phyloP scores from a whole-genome alignment of 2,888 invertebrate species.

The Lepetodrilus schrolli region DNA sequence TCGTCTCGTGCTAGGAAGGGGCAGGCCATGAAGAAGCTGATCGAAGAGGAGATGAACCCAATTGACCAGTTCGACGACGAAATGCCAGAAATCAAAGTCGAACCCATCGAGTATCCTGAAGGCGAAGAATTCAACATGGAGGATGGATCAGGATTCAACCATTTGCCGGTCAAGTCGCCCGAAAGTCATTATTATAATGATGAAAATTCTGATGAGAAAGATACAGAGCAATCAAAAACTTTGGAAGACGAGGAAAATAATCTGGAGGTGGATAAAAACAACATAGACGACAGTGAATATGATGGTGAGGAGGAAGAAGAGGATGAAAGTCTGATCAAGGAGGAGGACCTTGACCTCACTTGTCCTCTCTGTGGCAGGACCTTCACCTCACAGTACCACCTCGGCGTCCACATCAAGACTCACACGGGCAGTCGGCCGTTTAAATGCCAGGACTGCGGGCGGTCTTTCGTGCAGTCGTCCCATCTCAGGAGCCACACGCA shows the following conservation, averaged over 20 bases:
- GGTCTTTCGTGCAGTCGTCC: neutral
- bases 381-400: neutral
- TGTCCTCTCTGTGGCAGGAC: neutral
- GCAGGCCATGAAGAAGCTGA: neutral
- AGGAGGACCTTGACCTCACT: neutral
- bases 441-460: neutral
- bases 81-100: neutral
- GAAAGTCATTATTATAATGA: no score
- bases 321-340: neutral
- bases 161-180: no score
- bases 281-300: neutral
- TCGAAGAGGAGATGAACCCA: constrained; percentile 17
- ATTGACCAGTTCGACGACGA: neutral
- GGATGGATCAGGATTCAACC: neutral
- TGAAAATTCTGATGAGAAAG: no score
- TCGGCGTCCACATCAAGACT: neutral
- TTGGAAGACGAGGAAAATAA: no score
- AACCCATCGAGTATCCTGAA: neutral
- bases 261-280: no score
- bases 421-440: neutral
- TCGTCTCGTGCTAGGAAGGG: neutral
- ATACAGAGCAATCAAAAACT: no score
- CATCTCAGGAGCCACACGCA: neutral
- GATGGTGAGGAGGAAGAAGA: neutral
- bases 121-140: neutral